Evolutionary conservation across 92 coral and sea anemone genomes (phyloP).

Genomic region (Metridium senile): DNA sequence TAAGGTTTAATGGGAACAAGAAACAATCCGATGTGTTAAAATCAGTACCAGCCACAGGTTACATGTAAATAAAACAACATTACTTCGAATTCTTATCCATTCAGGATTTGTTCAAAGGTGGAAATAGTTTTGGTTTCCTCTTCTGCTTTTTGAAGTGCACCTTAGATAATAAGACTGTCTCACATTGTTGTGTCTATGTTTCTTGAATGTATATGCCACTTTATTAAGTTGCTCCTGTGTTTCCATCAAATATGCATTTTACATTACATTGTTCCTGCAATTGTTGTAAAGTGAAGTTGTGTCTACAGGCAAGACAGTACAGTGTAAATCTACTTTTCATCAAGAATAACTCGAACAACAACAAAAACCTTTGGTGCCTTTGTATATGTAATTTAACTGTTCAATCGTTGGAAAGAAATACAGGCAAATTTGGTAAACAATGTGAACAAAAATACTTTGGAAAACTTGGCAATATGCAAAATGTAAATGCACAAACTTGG

Average conservation of each 20-base stretch:
- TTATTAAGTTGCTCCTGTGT: conserved; percentile 10
- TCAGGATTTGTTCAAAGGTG: too few relatives aligned
- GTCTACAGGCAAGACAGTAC: conserved; percentile 28
- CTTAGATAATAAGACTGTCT: too few relatives aligned
- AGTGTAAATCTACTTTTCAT: conserved; percentile 16
- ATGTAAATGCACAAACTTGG: background rate
- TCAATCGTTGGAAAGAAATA: conserved; percentile 23
- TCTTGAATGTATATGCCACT: conserved; percentile 15
- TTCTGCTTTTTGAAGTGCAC: too few relatives aligned
- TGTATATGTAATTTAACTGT: too few relatives aligned
- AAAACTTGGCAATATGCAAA: background rate
- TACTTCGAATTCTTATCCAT: too few relatives aligned
- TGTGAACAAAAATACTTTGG: background rate
- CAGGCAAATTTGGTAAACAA: conserved; percentile 5
- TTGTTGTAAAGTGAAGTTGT: conserved; percentile 13
- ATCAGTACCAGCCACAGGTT: too few relatives aligned
- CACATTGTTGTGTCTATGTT: conserved; percentile 23
- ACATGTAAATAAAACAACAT: too few relatives aligned
- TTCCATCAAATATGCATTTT: background rate
- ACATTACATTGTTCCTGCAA: background rate
- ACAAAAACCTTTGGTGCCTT: background rate
- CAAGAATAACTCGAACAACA: conserved; percentile 13
- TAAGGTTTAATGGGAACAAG: too few relatives aligned
- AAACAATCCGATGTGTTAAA: too few relatives aligned
- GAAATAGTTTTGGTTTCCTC: too few relatives aligned